Conservation (phyloP, 2,888 invertebrate genomes). For the Charanyca ferruginea region DNA sequence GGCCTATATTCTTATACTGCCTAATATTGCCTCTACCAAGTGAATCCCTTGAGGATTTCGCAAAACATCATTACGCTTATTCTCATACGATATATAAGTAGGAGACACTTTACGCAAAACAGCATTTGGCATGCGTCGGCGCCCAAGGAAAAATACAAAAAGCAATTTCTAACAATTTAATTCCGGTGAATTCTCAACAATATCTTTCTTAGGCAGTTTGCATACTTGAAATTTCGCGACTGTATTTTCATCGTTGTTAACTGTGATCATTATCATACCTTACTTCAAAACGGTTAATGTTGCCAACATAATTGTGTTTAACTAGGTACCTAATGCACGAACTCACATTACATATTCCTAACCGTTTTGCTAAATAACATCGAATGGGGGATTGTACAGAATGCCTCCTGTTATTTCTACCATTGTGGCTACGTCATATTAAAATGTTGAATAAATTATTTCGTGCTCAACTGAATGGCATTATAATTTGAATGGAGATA, state of each 20-base stretch:
- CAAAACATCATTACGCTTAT: constrained; percentile 38
- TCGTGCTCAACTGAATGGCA: constrained; percentile 71
- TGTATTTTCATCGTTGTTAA: constrained; percentile 56
- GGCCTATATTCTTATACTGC: background rate
- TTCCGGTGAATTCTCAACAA: constrained; percentile 51
- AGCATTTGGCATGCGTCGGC: constrained; percentile 38
- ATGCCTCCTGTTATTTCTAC: constrained; percentile 64
- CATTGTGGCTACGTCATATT: constrained; percentile 74
- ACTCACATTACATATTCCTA: constrained; percentile 60
- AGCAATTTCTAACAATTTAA: constrained; percentile 53
- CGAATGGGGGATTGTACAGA: constrained; percentile 64
- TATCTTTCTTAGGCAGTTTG: constrained; percentile 53
- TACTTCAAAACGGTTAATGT: constrained; percentile 60
- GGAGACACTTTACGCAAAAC: constrained; percentile 38
- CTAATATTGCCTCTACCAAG: constrained; percentile 19
- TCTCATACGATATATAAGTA: constrained; percentile 28
- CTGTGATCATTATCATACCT: constrained; percentile 57
- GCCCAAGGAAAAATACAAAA: constrained; percentile 55
- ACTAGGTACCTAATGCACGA: constrained; percentile 52
- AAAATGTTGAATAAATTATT: constrained; percentile 83
- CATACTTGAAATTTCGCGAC: constrained; percentile 59
- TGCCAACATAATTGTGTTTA: constrained; percentile 59
- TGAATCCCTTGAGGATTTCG: constrained; percentile 30
- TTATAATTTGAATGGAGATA: constrained; percentile 64
- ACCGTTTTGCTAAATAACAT: constrained; percentile 66